Conservation (phyloP, 2,888 invertebrate species). For the Caenorhabditis panamensis region DNA sequence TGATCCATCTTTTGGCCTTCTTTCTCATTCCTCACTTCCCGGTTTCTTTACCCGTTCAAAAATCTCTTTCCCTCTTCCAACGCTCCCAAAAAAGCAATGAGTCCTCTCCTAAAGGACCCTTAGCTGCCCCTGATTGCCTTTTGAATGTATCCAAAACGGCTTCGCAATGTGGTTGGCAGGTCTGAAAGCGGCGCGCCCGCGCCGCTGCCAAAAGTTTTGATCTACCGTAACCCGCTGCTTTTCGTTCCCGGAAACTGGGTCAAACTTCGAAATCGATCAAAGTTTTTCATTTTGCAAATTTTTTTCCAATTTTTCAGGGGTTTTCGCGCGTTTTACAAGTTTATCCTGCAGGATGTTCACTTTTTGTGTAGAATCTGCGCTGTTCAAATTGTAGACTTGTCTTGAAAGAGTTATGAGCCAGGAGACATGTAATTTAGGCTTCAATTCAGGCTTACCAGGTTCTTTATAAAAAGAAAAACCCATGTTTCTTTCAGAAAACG, state of each 20-base stretch:
- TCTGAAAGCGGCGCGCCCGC: not conserved
- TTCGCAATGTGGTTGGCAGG: not conserved
- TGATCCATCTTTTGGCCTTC: slow-evolving; percentile 1
- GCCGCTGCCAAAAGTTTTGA: not conserved
- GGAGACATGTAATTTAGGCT: not conserved
- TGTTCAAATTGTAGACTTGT: not conserved
- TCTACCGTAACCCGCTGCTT: not conserved
- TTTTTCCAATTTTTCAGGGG: not conserved
- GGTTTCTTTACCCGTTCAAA: not conserved
- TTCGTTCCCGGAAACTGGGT: not conserved
- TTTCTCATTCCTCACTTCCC: not conserved
- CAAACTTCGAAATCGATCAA: not conserved
- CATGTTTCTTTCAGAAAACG: slow-evolving; percentile 37
- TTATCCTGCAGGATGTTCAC: too few relatives aligned
- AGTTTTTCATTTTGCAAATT: not conserved
- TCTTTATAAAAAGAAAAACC: too few relatives aligned
- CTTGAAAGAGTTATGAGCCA: slow-evolving; percentile 4
- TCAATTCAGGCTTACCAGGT: not conserved
- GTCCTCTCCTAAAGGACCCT: not conserved
- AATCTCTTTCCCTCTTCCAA: too few relatives aligned
- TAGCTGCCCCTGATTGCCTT: not conserved
- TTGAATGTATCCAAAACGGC: not conserved
- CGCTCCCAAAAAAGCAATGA: not conserved
- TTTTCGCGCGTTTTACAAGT: too few relatives aligned
- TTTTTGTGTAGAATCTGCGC: too few relatives aligned